These are phyloP conservation scores for Microcebus ravelobensis DNA, from an alignment of 2,113 vertebrate species.

Conservation along the genomic window DNA sequence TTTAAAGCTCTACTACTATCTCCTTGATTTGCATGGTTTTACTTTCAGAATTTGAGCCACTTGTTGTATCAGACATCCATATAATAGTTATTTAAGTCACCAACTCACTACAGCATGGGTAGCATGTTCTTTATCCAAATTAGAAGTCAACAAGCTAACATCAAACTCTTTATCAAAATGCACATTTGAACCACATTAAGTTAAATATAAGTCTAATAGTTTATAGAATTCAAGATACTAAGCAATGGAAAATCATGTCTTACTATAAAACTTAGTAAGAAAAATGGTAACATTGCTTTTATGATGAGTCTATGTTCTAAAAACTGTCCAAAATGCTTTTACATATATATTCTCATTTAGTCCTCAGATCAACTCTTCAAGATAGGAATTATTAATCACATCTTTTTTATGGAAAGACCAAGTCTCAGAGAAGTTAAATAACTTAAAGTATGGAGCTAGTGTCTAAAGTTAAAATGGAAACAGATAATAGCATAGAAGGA, in stretches of 20 bases:
- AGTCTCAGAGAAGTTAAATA: background rate
- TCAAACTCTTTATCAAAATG: background rate
- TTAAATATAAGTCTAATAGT: background rate
- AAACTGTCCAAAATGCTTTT: background rate
- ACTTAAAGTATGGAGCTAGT: background rate
- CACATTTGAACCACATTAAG: background rate
- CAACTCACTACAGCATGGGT: background rate
- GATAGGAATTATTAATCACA: background rate
- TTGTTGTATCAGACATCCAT: background rate
- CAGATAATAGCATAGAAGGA: no score
- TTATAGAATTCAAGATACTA: background rate
- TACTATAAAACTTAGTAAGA: background rate
- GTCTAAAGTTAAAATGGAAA: background rate
- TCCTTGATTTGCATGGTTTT: background rate
- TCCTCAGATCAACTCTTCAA: background rate
- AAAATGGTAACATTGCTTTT: background rate
- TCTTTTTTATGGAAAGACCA: background rate
- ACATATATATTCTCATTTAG: background rate
- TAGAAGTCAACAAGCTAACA: background rate
- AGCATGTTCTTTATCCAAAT: background rate
- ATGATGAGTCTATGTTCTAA: background rate
- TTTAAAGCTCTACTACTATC: background rate
- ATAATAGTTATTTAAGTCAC: background rate
- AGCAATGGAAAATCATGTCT: background rate
- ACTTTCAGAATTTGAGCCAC: background rate